Percentiles rank a stretch among this genome's conserved stretches.
Evolutionary conservation across 2,113 vertebrate genomes (phyloP).

Genomic region (Azemiops feae): DNA sequence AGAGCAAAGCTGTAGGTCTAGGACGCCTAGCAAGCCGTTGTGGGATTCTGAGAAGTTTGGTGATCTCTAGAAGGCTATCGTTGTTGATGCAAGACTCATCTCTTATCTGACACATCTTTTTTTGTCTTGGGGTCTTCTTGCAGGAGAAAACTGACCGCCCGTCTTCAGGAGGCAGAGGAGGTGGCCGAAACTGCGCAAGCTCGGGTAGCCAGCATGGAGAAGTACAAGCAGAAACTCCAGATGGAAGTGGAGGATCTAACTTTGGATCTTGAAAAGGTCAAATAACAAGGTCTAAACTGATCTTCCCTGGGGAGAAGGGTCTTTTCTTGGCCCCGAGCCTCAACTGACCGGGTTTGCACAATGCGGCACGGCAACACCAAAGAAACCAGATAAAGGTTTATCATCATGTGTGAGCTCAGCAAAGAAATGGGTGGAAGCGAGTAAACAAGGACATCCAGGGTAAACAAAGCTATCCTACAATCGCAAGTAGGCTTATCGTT

Average conservation of each 20-base stretch:
- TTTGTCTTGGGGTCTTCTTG: constrained; percentile 3
- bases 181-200: constrained; percentile 65
- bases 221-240: constrained; percentile 73
- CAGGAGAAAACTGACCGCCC: constrained; percentile 66
- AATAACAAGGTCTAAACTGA: constrained; percentile 1
- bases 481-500: not conserved
- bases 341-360: not conserved
- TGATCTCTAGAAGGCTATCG: not conserved
- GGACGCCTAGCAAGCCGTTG: not conserved
- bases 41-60: not conserved
- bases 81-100: not conserved
- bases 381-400: not conserved
- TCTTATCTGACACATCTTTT: not conserved
- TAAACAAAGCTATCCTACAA: not conserved
- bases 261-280: constrained; percentile 70
- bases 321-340: not conserved
- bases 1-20: not conserved
- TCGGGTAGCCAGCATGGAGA: constrained; percentile 65
- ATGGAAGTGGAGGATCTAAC: constrained; percentile 73
- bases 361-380: not conserved
- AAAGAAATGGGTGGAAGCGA: not conserved
- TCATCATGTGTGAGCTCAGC: not conserved
- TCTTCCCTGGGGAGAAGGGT: not conserved
- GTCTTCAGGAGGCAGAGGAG: constrained; percentile 72
- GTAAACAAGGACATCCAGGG: not conserved